These are phyloP conservation scores for Muscicapa adusta DNA, from an alignment of 2,113 vertebrate genomes.

Conservation along the genomic window DNA sequence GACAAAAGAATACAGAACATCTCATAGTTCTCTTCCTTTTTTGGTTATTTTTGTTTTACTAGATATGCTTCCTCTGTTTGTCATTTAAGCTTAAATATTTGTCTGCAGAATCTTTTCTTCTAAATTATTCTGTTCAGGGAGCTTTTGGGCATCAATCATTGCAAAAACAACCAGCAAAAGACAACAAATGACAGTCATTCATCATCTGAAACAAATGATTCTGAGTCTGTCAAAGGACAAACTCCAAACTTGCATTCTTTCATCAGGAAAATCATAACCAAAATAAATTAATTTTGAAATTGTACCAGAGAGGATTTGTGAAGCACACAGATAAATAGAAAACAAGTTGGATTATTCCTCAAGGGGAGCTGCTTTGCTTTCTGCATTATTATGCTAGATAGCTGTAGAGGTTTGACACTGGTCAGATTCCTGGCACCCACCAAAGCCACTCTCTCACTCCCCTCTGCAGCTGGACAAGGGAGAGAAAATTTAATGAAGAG, in stretches of 20 bases:
- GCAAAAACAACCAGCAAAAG: background rate
- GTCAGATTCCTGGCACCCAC: background rate
- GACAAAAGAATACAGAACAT: background rate
- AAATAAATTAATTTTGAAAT: constrained; percentile 41
- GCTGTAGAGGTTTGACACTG: background rate
- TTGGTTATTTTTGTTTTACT: background rate
- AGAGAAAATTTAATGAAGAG: background rate
- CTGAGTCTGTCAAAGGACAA: background rate
- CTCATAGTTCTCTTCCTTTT: background rate
- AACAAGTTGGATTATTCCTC: background rate
- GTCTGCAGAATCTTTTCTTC: background rate
- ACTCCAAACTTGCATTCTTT: background rate
- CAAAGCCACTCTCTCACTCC: background rate
- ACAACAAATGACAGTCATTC: background rate
- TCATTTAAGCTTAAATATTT: background rate
- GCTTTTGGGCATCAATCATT: background rate
- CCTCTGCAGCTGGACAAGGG: background rate
- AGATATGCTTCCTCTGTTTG: background rate
- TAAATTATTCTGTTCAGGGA: background rate
- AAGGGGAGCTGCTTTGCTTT: background rate
- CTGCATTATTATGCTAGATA: background rate
- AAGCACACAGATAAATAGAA: background rate
- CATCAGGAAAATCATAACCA: background rate
- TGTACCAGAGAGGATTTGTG: background rate
- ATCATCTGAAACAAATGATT: background rate